Base-by-base conservation (phyloP, 1,140 invertebrate species). In the Magallana angulata region DNA sequence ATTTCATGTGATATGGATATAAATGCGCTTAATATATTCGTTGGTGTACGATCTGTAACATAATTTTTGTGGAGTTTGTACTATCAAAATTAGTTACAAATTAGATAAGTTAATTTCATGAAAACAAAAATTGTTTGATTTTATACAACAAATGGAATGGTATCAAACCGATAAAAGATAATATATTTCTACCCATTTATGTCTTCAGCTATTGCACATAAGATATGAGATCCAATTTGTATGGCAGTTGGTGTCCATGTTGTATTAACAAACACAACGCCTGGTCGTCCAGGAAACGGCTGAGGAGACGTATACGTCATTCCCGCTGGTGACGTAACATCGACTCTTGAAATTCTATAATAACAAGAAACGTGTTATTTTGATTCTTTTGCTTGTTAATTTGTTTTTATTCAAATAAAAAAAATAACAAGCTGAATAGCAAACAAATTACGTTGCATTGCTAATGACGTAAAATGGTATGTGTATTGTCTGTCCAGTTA, bases 121-220 rank as follows among this genome's bases (percentile, higher is more conserved):
- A 3, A 48, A 48, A 48, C 36, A 48, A 48, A 48, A 48, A 48
- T 4, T 24, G 24, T 24, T 48, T 48, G 36, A 1, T 48, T 48
- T 48, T 48, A 1, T 48, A 24, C 24, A 24, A 48, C 5, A 1
- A 4, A 48, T 48, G 36, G 36, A 4, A 48, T 48, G 36, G 36
- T 48, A 48, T 48, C 36, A 48, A 4, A 48, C 1, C 36, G 36
- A 48, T 48, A 48, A 48, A 48, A 48, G 36, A 48, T 5, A 48
- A 48, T 48, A 48, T 5, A 4, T 48, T 56, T n/a, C 56, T 57
- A 86, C 85, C 85, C 85, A 30, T 12, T 57, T 36, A 16, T 86
- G 68, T 86, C 85, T 16, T 86, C 85, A 16, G 85, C 85, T 14
- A 80, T 56, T 12, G 68, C 85, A 30, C 85, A 86, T 1, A 86